Percentiles rank a stretch among this genome's conserved stretches.
Conservation (phyloP, 2,113 vertebrate species). For the Lipophrys pholis region DNA sequence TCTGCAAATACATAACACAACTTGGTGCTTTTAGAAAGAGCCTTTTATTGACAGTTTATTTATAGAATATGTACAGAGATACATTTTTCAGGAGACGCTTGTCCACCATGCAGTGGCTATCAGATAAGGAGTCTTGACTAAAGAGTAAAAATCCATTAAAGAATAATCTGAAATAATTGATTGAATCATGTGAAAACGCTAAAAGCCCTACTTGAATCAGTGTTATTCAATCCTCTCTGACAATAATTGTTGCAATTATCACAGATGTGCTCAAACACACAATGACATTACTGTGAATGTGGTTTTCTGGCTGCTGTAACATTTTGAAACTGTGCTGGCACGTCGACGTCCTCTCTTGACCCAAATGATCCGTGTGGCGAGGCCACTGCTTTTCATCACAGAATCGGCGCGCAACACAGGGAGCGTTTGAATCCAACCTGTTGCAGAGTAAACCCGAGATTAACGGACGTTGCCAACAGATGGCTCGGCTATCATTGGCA, state of each 20-base stretch:
- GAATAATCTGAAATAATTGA: too few species aligned
- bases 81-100: too few species aligned
- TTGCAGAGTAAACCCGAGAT: conserved; percentile 46
- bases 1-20: too few species aligned
- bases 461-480: conserved; percentile 40
- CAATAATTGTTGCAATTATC: neutral
- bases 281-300: neutral
- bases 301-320: conserved; percentile 1
- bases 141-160: too few species aligned
- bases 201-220: neutral
- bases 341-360: conserved; percentile 22
- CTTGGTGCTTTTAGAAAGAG: too few species aligned
- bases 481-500: conserved; percentile 63
- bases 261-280: neutral
- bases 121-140: too few species aligned
- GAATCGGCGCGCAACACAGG: conserved; percentile 19
- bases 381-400: conserved; percentile 8
- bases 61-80: too few species aligned
- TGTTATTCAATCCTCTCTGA: neutral
- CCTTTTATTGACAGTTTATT: too few species aligned
- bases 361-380: conserved; percentile 23
- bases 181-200: too few species aligned
- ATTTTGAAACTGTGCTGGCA: conserved; percentile 63
- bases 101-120: too few species aligned
- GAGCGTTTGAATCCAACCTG: conserved; percentile 52